These are phyloP conservation scores for Torymus auratus DNA, from an alignment of 2,888 invertebrate species.

Conservation along the genomic window DNA sequence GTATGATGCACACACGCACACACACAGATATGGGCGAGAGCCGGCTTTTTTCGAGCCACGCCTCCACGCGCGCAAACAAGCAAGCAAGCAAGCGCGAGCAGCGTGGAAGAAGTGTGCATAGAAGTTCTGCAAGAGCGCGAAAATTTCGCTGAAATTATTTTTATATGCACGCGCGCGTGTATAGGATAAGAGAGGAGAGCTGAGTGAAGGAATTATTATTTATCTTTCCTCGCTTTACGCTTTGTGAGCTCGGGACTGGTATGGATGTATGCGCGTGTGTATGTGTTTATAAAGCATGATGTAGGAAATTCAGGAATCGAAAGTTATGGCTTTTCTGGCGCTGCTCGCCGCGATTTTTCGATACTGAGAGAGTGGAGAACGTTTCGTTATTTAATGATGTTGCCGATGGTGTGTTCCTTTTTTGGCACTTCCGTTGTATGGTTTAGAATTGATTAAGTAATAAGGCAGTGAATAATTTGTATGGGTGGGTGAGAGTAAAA, in stretches of 20 bases:
- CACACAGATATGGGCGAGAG: neutral
- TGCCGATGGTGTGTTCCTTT: neutral
- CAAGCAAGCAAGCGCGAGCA: no score
- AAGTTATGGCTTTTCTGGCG: constrained; percentile 15
- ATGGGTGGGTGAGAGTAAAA: no score
- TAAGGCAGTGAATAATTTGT: no score
- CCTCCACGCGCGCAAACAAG: constrained; percentile 13
- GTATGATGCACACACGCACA: neutral
- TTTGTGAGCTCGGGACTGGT: constrained; percentile 12
- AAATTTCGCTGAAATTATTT: constrained; percentile 52
- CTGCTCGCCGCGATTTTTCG: neutral
- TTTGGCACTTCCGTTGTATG: neutral
- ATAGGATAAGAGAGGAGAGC: no score
- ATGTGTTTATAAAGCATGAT: neutral
- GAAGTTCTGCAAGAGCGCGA: constrained; percentile 21
- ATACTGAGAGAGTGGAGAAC: neutral
- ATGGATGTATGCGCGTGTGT: neutral
- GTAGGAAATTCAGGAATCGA: constrained; percentile 27
- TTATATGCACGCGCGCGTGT: constrained; percentile 14
- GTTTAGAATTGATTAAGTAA: no score
- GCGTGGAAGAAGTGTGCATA: no score
- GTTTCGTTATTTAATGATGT: constrained; percentile 12
- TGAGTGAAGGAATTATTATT: constrained; percentile 42
- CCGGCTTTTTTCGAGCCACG: constrained; percentile 34
- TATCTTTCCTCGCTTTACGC: constrained; percentile 48